A percentile compares a stretch with the other conserved stretches of the same genome.
Conservation (phyloP, 2,888 invertebrate genomes). For the Peribatodes rhomboidaria region DNA sequence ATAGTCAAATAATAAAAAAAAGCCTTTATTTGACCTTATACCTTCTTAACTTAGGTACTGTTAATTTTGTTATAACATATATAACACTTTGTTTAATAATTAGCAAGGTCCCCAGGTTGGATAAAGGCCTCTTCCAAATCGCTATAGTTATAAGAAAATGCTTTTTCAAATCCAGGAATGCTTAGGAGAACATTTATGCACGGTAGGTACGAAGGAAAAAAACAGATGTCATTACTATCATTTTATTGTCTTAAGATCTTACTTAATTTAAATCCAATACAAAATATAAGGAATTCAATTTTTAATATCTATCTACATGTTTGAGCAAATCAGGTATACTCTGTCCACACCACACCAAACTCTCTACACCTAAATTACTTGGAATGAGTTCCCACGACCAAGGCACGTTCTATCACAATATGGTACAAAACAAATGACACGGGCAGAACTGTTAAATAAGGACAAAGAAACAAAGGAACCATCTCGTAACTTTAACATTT, state of each 20-base stretch:
- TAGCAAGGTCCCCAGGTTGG: too few species aligned
- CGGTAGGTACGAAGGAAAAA: constrained; percentile 3
- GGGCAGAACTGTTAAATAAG: not conserved
- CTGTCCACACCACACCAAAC: constrained; percentile 44
- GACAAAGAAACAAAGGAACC: constrained; percentile 24
- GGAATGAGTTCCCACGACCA: constrained; percentile 56
- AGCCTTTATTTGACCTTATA: too few species aligned
- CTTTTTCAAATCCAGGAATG: too few species aligned
- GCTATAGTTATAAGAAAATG: too few species aligned
- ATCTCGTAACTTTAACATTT: constrained; percentile 6
- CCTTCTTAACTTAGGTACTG: too few species aligned
- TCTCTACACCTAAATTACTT: constrained; percentile 36
- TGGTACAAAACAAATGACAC: constrained; percentile 7
- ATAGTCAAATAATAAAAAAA: too few species aligned
- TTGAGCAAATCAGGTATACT: constrained; percentile 68
- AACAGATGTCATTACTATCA: not conserved
- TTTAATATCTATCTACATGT: constrained; percentile 46
- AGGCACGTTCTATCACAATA: constrained; percentile 47
- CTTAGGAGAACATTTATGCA: not conserved
- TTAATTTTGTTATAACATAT: too few species aligned
- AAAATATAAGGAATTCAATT: constrained; percentile 44
- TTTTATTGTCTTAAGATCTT: constrained; percentile 25
- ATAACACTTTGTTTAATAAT: too few species aligned
- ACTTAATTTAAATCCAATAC: constrained; percentile 37
- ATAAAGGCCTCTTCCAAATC: too few species aligned